These are phyloP conservation scores for Orchestes rusci DNA, from an alignment of 2,888 invertebrate genomes.

Conservation along the genomic window DNA sequence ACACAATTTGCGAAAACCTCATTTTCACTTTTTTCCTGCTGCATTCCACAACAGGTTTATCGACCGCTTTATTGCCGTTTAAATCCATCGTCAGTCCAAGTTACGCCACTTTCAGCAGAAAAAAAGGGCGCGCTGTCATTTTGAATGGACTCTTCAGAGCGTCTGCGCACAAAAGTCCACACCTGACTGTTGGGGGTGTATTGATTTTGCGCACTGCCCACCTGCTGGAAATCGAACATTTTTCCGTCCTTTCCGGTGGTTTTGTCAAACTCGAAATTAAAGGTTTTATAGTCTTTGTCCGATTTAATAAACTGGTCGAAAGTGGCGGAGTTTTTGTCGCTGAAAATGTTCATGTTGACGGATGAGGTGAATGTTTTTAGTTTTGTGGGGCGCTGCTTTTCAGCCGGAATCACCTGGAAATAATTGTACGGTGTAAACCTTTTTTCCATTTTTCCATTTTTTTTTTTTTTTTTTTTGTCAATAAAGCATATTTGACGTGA, in stretches of 20 bases:
- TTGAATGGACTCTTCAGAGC: too few relatives aligned
- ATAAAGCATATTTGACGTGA: not conserved
- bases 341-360: slow-evolving; percentile 29
- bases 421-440: not conserved
- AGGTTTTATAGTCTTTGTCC: slow-evolving; percentile 29
- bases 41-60: too few relatives aligned
- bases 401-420: not conserved
- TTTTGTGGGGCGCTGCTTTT: not conserved
- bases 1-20: too few relatives aligned
- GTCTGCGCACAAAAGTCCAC: slow-evolving; percentile 15
- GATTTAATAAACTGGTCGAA: slow-evolving; percentile 34
- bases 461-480: not conserved
- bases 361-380: too few relatives aligned
- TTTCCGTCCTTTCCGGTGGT: slow-evolving; percentile 6
- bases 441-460: not conserved
- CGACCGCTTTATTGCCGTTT: too few relatives aligned
- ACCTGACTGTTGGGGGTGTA: slow-evolving; percentile 20
- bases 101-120: too few relatives aligned
- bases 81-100: too few relatives aligned
- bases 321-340: slow-evolving; percentile 29
- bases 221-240: slow-evolving; percentile 21
- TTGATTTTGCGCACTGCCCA: slow-evolving; percentile 17
- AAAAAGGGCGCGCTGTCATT: too few relatives aligned
- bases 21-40: too few relatives aligned
- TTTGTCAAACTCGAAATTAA: slow-evolving; percentile 26